Evolutionary conservation across 2,113 vertebrate genomes (phyloP).

Genomic region (Plestiodon gilberti): DNA sequence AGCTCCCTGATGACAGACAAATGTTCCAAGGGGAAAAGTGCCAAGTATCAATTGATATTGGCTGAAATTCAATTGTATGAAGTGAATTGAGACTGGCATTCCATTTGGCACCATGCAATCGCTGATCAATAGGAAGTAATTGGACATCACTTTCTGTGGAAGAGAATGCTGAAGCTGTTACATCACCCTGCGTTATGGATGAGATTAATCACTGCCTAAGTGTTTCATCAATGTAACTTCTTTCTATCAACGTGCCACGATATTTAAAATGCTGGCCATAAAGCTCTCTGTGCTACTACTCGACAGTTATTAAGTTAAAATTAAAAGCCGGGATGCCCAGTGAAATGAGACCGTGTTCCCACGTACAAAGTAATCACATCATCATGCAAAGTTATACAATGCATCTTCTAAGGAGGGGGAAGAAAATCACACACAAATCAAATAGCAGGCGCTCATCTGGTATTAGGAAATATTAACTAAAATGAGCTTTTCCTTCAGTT

Average conservation of each 20-base stretch:
- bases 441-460: constrained; percentile 43
- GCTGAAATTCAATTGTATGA: constrained; percentile 75
- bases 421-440: neutral
- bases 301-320: constrained; percentile 68
- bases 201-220: constrained; percentile 80
- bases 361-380: constrained; percentile 31
- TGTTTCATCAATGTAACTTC: constrained; percentile 74
- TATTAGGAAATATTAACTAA: constrained; percentile 13
- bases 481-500: constrained; percentile 41
- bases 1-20: constrained; percentile 75
- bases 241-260: constrained; percentile 68
- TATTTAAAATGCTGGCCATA: constrained; percentile 55
- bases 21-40: constrained; percentile 70
- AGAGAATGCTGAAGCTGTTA: constrained; percentile 67
- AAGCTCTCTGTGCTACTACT: constrained; percentile 39
- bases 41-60: constrained; percentile 78
- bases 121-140: constrained; percentile 79
- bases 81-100: constrained; percentile 73
- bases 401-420: constrained; percentile 34
- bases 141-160: constrained; percentile 68
- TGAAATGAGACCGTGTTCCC: constrained; percentile 44
- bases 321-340: constrained; percentile 60
- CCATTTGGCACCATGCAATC: constrained; percentile 63
- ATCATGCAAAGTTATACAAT: constrained; percentile 36
- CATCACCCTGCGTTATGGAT: constrained; percentile 69